phyloP scores from a whole-genome alignment of 2,797 vertebrate species.

The Acanthornis magna region DNA sequence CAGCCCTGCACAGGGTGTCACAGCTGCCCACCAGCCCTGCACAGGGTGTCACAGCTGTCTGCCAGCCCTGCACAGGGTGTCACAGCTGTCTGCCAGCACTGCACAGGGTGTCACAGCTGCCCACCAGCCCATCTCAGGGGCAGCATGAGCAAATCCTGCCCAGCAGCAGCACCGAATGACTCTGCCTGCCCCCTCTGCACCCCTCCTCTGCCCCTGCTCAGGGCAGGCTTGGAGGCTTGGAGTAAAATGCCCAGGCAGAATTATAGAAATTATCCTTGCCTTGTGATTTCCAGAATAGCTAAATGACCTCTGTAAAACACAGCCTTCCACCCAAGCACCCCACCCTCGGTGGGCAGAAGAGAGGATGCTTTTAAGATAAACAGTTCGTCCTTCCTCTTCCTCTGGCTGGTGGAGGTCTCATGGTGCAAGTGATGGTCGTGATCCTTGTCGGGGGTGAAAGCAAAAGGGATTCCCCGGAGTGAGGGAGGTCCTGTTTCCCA shows the following conservation, averaged over 20 bases:
- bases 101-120: not conserved
- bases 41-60: not conserved
- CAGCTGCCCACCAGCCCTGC: too few species aligned
- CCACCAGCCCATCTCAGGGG: not conserved
- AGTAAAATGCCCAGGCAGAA: not conserved
- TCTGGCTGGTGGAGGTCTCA: not conserved
- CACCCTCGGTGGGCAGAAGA: not conserved
- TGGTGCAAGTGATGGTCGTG: not conserved
- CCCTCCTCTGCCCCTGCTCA: not conserved
- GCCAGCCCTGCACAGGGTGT: not conserved
- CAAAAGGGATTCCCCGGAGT: not conserved
- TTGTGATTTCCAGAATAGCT: not conserved
- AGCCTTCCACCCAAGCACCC: not conserved
- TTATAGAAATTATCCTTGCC: not conserved
- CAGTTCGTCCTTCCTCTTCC: not conserved
- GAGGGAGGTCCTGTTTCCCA: not conserved
- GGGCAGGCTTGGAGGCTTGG: not conserved
- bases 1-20: too few species aligned
- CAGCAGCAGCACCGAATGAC: not conserved
- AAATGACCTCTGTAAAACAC: not conserved
- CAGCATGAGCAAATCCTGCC: not conserved
- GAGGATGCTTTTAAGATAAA: not conserved
- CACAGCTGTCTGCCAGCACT: not conserved
- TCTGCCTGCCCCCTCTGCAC: not conserved
- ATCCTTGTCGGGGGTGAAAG: not conserved